Conservation (phyloP, 2,797 vertebrate species). For the Cuculus canorus region DNA sequence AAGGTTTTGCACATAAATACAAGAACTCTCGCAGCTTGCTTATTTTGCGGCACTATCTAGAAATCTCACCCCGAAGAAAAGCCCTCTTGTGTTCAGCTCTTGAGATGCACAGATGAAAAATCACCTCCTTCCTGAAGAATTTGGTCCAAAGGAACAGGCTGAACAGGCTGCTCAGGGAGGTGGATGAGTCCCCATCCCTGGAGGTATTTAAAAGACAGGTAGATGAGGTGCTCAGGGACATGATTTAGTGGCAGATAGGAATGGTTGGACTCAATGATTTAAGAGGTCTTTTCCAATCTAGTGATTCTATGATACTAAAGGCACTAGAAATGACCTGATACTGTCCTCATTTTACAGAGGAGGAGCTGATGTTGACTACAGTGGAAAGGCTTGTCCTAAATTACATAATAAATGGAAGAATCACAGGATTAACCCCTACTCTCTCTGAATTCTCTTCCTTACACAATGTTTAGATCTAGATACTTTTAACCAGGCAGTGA, state of each 20-base stretch:
- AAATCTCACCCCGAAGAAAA: slow-evolving; percentile 26
- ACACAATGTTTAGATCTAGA: background rate
- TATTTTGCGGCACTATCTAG: background rate
- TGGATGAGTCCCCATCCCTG: too few relatives aligned
- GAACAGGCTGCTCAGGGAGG: too few relatives aligned
- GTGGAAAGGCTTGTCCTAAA: background rate
- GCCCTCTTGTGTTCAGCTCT: slow-evolving; percentile 41
- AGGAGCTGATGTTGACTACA: background rate
- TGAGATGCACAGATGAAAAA: background rate
- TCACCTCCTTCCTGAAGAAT: background rate
- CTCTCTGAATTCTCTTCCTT: background rate
- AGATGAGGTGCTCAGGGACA: too few relatives aligned
- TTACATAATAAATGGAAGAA: background rate
- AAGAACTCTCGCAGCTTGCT: background rate
- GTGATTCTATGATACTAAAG: too few relatives aligned
- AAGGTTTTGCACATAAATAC: slow-evolving; percentile 30
- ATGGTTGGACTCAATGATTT: too few relatives aligned
- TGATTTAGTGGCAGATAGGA: too few relatives aligned
- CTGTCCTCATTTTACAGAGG: background rate
- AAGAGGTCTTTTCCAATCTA: too few relatives aligned
- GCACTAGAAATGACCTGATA: too few relatives aligned
- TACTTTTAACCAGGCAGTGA: background rate
- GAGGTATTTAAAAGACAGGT: too few relatives aligned
- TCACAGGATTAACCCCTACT: background rate
- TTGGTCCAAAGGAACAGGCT: too few relatives aligned